Percentiles rank a stretch among this genome's conserved stretches.
phyloP scores from a whole-genome alignment of 2,113 vertebrate genomes.

The Lethenteron camtschaticum region DNA sequence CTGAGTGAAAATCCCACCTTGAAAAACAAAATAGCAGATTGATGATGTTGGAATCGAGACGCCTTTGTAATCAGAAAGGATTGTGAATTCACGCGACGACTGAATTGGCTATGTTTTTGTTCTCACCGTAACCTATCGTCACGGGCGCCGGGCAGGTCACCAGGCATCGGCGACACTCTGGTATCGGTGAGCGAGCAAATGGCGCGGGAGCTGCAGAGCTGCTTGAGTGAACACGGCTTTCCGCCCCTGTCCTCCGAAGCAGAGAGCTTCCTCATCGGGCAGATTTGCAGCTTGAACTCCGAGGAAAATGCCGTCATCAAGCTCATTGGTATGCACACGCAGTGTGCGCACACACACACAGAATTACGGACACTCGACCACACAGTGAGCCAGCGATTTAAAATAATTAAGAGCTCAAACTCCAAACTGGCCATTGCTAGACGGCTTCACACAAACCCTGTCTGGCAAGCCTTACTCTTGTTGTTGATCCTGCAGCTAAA shows the following conservation, averaged over 20 bases:
- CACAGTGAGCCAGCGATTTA: no score
- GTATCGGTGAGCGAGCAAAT: slow-evolving; percentile 46
- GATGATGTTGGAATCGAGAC: neutral
- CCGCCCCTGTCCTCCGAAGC: slow-evolving; percentile 27
- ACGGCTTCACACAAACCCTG: no score
- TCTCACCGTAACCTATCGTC: neutral
- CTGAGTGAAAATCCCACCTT: no score
- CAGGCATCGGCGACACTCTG: slow-evolving; percentile 37
- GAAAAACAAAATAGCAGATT: neutral
- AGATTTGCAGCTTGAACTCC: slow-evolving; percentile 21
- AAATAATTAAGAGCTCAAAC: no score
- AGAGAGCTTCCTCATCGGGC: slow-evolving; percentile 42
- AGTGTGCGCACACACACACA: no score
- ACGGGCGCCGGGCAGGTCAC: slow-evolving; percentile 25
- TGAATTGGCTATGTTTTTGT: neutral
- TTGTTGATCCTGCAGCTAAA: no score
- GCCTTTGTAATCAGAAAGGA: neutral
- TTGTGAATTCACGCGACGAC: neutral
- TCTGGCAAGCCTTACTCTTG: no score
- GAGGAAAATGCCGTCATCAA: no score
- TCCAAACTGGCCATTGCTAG: no score
- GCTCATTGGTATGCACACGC: no score
- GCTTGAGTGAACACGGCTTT: slow-evolving; percentile 43
- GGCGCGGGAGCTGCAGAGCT: slow-evolving; percentile 44
- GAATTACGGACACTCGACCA: no score